These are phyloP conservation scores for Limnephilus rhombicus DNA, from an alignment of 2,888 invertebrate genomes.

Conservation along the genomic window DNA sequence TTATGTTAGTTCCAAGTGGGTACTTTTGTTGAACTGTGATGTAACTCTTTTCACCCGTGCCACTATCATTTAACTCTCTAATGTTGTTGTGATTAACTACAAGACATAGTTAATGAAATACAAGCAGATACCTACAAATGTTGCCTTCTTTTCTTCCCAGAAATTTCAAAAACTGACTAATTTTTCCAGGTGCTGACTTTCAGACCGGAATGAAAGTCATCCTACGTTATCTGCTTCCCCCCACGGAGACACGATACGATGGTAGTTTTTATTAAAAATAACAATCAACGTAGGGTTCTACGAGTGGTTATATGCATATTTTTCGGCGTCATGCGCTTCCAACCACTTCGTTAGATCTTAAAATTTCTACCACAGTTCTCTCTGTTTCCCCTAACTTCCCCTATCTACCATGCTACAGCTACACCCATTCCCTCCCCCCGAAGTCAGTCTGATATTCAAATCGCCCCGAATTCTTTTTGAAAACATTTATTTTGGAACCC, in stretches of 20 bases:
- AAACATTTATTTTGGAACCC: too few relatives aligned
- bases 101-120: neutral
- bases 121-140: neutral
- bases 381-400: neutral
- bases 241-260: neutral
- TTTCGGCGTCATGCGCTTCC: neutral
- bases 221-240: neutral
- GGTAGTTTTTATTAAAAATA: neutral
- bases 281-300: neutral
- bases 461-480: neutral
- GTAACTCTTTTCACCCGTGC: too few relatives aligned
- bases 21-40: too few relatives aligned
- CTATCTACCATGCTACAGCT: too few relatives aligned
- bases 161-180: neutral
- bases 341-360: constrained; percentile 15
- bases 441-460: neutral
- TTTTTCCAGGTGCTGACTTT: neutral
- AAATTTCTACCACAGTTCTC: neutral
- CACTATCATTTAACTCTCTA: too few relatives aligned
- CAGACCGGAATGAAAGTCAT: neutral
- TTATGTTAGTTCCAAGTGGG: too few relatives aligned
- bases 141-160: neutral
- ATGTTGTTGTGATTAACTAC: too few relatives aligned
- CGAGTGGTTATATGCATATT: neutral
- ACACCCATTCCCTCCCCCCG: neutral